Base-by-base conservation (phyloP, 2,113 vertebrate genomes). In the Vulpes lagopus region DNA sequence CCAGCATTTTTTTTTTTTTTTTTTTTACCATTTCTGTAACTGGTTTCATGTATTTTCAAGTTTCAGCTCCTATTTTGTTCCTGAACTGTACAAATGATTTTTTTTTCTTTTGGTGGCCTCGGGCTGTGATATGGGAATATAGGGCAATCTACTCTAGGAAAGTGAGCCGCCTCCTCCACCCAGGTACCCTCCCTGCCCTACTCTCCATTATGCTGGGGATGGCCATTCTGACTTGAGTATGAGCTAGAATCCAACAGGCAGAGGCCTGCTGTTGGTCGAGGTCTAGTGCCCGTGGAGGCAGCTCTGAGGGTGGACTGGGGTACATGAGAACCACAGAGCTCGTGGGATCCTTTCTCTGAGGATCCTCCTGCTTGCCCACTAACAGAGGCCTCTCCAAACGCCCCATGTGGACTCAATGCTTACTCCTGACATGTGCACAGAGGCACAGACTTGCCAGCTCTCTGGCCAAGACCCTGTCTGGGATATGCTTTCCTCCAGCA, bases 31-130 rank as follows among this genome's bases (percentile, higher is more conserved):
- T 91, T 76, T 74, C 73, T 62, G 51, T 22, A 25, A 82, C 73
- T 30, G 82, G 91, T 78, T 79, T 94, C 91, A 62, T 81, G 67
- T 38, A 49, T 49, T 96, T 80, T 97, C 53, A 17, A 67, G 32
- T 83, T 93, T 93, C 94, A 30, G 79, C 85, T 74, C 69, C 92
- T 80, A 71, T 94, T 91, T 82, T 78, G 43, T 93, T 96, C 93
- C 79, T 89, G 82, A 94, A 87, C 73, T 64, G 38, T 78, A 65
- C 51, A 59, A 71, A 74, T 64, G 76, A 86, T 43, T 27, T 91
- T 32, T 73, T 73, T 86, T 91, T 53, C 53, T 38, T 92, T 81
- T 25, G 30, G 82, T 62, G 49, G 73, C 82, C 62, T 71, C 4
- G 3, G 67, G 79, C 62, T 90, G 25, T 76, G 62, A n/a, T 35